Evolutionary conservation across 2,888 invertebrate species (phyloP).

Genomic region (Caenorhabditis wallacei): DNA sequence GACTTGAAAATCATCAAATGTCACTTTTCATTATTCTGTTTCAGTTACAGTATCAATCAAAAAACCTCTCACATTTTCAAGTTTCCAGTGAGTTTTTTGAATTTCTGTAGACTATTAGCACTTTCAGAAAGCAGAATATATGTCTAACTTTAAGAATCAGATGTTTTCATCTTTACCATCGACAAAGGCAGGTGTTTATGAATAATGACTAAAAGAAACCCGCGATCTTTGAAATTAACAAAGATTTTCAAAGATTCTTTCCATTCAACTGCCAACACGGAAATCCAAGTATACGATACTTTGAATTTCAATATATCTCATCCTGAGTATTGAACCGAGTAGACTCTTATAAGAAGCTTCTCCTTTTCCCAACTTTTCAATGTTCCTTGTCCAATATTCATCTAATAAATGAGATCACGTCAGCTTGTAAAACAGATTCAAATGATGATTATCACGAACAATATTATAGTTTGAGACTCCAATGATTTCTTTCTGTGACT

Average conservation of each 20-base stretch:
- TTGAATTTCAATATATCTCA: not conserved
- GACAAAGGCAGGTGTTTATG: too few relatives aligned
- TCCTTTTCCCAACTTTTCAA: not conserved
- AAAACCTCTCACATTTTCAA: too few relatives aligned
- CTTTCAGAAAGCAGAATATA: too few relatives aligned
- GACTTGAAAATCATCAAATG: not conserved
- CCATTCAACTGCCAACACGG: not conserved
- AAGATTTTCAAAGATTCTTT: not conserved
- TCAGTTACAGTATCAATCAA: too few relatives aligned
- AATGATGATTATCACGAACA: not conserved
- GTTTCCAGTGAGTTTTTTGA: too few relatives aligned
- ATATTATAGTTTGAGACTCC: not conserved
- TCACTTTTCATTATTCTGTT: not conserved
- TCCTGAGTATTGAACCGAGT: not conserved
- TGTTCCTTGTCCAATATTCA: too few relatives aligned
- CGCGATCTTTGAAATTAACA: not conserved
- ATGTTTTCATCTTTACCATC: not conserved
- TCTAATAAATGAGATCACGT: not conserved
- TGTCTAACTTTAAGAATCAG: not conserved
- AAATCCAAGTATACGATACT: not conserved
- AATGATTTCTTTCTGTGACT: constrained; percentile 13
- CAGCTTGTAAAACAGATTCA: not conserved
- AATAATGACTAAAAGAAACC: too few relatives aligned
- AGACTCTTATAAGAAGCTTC: not conserved
- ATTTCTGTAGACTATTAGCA: too few relatives aligned